Evolutionary conservation across 2,113 vertebrate species (phyloP).

Genomic region (Rafetus swinhoei): DNA sequence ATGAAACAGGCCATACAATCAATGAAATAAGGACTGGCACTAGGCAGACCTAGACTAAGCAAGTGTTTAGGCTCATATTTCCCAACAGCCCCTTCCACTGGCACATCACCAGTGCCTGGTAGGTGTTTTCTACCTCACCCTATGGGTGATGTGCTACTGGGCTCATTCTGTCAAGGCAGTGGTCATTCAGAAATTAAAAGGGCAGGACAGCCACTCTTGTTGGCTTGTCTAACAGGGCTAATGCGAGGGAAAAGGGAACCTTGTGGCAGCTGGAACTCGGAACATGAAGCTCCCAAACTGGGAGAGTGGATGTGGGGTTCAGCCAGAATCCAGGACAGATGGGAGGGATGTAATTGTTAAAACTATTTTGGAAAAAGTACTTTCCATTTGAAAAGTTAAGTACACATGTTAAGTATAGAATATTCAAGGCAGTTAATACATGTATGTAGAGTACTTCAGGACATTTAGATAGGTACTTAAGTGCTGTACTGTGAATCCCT

Average conservation of each 20-base stretch:
- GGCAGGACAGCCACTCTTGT: too few species aligned
- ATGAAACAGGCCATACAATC: not conserved
- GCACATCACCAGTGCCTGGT: not conserved
- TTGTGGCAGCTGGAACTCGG: not conserved
- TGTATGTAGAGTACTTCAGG: not conserved
- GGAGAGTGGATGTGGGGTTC: not conserved
- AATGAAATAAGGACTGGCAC: not conserved
- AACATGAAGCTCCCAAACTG: not conserved
- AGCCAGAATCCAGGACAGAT: not conserved
- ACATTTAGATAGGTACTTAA: not conserved
- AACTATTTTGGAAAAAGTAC: not conserved
- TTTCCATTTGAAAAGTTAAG: not conserved
- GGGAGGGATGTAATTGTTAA: not conserved
- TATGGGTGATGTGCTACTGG: not conserved
- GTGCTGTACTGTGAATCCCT: not conserved
- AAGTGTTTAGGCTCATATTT: not conserved
- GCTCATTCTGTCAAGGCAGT: not conserved
- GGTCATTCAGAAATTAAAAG: too few species aligned
- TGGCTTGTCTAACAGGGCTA: too few species aligned
- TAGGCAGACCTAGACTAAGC: not conserved
- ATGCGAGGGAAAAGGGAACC: not conserved
- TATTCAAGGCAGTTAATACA: not conserved
- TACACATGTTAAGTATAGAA: not conserved
- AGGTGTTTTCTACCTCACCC: not conserved
- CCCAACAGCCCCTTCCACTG: not conserved